A percentile compares a stretch with the other conserved stretches of the same genome.
Evolutionary conservation across 2,888 invertebrate species (phyloP).

Genomic region (Apeira syringaria): DNA sequence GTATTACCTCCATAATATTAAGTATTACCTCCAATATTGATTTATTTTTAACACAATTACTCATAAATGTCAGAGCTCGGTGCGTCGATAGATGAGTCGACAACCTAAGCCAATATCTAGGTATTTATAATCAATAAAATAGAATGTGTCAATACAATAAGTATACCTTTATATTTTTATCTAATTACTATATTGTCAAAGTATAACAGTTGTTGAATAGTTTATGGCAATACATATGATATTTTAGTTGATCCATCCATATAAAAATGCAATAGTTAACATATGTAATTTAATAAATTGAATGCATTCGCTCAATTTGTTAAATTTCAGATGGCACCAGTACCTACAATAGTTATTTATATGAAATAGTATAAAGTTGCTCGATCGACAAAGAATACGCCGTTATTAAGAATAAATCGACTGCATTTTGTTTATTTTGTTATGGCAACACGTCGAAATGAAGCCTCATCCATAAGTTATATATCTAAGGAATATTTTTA

Average conservation of each 20-base stretch:
- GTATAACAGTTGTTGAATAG: constrained; percentile 77
- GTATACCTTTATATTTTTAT: constrained; percentile 46
- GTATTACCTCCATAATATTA: constrained; percentile 80
- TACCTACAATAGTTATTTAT: constrained; percentile 74
- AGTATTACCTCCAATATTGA: constrained; percentile 77
- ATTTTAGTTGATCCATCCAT: constrained; percentile 79
- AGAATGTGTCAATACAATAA: constrained; percentile 42
- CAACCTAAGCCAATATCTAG: constrained; percentile 8
- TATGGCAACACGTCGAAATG: constrained; percentile 14
- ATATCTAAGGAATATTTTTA: constrained; percentile 27
- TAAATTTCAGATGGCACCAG: constrained; percentile 42
- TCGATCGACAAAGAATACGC: constrained; percentile 53
- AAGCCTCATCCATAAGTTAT: constrained; percentile 23
- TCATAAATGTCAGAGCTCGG: constrained; percentile 13
- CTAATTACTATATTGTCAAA: constrained; percentile 70
- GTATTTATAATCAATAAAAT: constrained; percentile 16
- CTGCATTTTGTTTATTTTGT: constrained; percentile 35
- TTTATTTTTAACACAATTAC: constrained; percentile 59
- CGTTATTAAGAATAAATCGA: constrained; percentile 66
- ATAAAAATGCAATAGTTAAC: constrained; percentile 80
- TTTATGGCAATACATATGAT: constrained; percentile 69
- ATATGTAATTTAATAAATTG: constrained; percentile 33
- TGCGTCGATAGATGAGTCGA: constrained; percentile 2
- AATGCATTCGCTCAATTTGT: constrained; percentile 7
- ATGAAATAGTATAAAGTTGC: constrained; percentile 68